These are phyloP conservation scores for Mareca penelope DNA, from an alignment of 2,797 vertebrate species.

Conservation along the genomic window DNA sequence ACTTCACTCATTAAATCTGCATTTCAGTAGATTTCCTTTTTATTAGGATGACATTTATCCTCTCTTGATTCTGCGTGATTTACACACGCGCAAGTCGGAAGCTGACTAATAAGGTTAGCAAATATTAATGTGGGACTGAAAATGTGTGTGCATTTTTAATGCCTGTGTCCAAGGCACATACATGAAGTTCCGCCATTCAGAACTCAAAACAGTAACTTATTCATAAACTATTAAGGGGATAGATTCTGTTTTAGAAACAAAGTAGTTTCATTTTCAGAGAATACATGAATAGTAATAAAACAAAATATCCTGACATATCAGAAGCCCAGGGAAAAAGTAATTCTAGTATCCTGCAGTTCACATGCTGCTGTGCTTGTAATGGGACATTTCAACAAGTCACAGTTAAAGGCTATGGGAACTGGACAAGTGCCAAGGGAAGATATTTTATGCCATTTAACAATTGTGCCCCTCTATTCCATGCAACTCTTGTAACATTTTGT, in stretches of 20 bases:
- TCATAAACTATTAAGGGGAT: conserved; percentile 20
- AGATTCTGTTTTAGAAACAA: conserved; percentile 31
- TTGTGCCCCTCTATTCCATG: conserved; percentile 39
- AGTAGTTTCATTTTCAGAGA: conserved; percentile 51
- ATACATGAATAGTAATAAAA: conserved; percentile 50
- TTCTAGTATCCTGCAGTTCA: conserved; percentile 53
- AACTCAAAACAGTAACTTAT: conserved; percentile 42
- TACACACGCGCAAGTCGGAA: accelerated
- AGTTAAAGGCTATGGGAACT: conserved; percentile 59
- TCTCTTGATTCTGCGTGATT: not conserved
- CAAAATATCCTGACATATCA: conserved; percentile 38
- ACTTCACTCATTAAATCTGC: not conserved
- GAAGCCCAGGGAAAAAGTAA: conserved; percentile 39
- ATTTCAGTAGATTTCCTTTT: not conserved
- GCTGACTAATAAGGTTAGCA: not conserved
- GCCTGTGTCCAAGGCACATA: not conserved
- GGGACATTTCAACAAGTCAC: conserved; percentile 62
- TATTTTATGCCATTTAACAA: conserved; percentile 56
- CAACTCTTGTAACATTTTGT: conserved; percentile 13
- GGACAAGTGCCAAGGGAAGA: conserved; percentile 64
- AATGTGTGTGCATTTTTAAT: not conserved
- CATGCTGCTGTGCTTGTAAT: conserved; percentile 46
- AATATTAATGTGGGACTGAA: not conserved
- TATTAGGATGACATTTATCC: not conserved
- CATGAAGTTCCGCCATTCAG: not conserved